phyloP scores from a whole-genome alignment of 2,113 vertebrate species.

The Varanus salvator region DNA sequence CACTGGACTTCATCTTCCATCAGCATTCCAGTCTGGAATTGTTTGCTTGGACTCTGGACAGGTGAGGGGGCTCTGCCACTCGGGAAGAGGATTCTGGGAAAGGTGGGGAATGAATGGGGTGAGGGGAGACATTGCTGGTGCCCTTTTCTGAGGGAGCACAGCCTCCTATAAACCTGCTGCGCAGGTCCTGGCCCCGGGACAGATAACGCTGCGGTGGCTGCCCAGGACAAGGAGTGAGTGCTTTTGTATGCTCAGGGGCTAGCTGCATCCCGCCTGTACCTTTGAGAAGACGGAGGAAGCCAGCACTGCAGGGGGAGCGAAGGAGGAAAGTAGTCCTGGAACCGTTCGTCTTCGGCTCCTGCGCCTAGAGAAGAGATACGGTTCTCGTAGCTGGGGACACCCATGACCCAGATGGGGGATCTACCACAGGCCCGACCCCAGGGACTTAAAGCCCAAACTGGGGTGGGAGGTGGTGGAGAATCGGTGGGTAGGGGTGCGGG shows the following conservation, averaged over 20 bases:
- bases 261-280: too few species aligned
- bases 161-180: background rate
- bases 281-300: too few species aligned
- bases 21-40: background rate
- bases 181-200: background rate
- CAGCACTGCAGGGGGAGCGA: background rate
- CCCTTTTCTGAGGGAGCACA: background rate
- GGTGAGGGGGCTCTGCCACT: background rate
- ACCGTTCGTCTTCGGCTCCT: background rate
- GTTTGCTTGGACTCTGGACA: conserved; percentile 34
- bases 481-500: too few species aligned
- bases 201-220: background rate
- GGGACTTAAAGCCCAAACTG: too few species aligned
- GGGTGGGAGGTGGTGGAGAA: background rate
- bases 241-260: background rate
- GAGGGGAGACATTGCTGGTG: background rate
- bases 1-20: background rate
- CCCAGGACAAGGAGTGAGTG: background rate
- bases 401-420: background rate
- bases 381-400: too few species aligned
- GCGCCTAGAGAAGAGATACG: background rate
- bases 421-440: too few species aligned
- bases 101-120: background rate
- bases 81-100: too few species aligned
- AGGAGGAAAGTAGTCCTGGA: too few species aligned